Base-by-base conservation (phyloP, 1,140 invertebrate species). In the Brachionus plicatilis region DNA sequence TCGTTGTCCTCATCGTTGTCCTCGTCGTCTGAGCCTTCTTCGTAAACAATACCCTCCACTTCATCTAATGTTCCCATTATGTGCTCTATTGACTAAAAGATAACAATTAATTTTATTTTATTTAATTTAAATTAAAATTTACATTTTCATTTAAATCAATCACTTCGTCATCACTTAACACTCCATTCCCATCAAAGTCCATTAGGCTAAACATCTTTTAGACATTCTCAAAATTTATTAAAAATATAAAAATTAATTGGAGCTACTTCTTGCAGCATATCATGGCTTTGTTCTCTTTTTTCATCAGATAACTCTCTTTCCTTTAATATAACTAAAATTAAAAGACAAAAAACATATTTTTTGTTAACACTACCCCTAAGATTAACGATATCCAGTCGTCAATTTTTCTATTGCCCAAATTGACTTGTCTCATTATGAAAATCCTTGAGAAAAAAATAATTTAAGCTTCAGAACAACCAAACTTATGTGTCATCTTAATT, bases 371-470 rank as follows among this genome's bases (percentile, higher is more conserved):
- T 76, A 76, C 79, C 8, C 53, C 79, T 20, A 65, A 17, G n/a
- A 82, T 60, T 27, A 82, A 20, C 24, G 27, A 27, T 12, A 65
- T 66, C 79, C 79, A 82, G 17, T 82, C 50, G 8, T 82, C 41
- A 9, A 82, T 5, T 65, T 82, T 60, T n/a, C 20, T 41, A 45
- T 33, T 33, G 41, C 79, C 79, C 60, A 82, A 65, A 47, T 82
- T 82, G 2, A 68, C 79, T 65, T 82, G 79, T 20, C 79, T 27
- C 79, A 82, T 60, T 12, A 82, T 60, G 66, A 65, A 82, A 65
- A 43, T 45, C 17, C 79, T 82, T 5, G 1, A 29, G 14, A 43
- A 56, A 17, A 24, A 43, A 56, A 37, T 14, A 17, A 2, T 50
- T 50, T 50, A n/a, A 12, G 11, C 33, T 37, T 37, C 33, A 6